phyloP scores from a whole-genome alignment of 2,888 invertebrate genomes.

The Clanis bilineata region DNA sequence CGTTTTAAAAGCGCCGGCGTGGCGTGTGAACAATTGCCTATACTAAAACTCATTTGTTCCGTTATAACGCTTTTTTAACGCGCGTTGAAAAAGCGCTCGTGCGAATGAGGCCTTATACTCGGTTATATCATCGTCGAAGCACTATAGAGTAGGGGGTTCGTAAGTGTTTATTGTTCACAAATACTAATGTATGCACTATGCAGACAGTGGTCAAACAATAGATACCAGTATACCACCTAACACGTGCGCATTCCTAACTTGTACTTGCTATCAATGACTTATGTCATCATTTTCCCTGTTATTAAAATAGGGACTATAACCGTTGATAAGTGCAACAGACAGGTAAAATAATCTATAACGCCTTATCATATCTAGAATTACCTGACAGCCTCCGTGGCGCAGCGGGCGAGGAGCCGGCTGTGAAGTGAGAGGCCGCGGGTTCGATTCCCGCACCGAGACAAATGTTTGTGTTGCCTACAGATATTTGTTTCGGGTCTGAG shows the following conservation, averaged over 20 bases:
- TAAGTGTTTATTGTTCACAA: neutral
- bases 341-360: neutral
- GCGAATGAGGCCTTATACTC: too few species aligned
- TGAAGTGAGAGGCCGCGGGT: too few species aligned
- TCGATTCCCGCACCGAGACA: too few species aligned
- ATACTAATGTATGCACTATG: neutral
- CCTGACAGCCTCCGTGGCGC: too few species aligned
- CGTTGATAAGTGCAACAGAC: neutral
- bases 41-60: too few species aligned
- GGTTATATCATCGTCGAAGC: neutral
- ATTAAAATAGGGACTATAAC: neutral
- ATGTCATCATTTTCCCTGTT: neutral
- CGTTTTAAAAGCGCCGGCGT: too few species aligned
- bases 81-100: too few species aligned
- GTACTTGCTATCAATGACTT: neutral
- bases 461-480: too few species aligned
- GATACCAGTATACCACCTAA: neutral
- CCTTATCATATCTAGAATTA: neutral
- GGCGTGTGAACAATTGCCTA: too few species aligned
- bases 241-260: neutral
- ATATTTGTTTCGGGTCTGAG: too few species aligned
- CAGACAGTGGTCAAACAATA: slow-evolving; percentile 1
- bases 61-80: too few species aligned
- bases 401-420: too few species aligned
- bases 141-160: neutral